Percentiles rank a stretch among this genome's conserved stretches.
These are phyloP conservation scores for Anniella stebbinsi DNA, from an alignment of 2,797 vertebrate species.

Conservation along the genomic window DNA sequence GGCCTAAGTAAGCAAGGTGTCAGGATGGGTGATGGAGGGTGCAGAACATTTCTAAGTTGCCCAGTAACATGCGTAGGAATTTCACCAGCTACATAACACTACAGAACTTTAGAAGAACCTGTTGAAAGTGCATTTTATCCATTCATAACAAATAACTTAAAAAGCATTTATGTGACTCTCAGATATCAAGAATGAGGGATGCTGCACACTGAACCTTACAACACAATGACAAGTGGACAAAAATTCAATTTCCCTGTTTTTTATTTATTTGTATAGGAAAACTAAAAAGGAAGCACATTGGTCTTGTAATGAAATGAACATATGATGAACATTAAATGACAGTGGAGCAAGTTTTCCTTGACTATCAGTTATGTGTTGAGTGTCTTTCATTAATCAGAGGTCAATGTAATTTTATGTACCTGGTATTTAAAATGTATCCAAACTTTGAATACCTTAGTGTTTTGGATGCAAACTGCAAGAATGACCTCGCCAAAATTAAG, in stretches of 20 bases:
- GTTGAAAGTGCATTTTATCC: not conserved
- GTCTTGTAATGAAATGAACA: not conserved
- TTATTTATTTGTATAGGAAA: not conserved
- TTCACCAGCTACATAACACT: not conserved
- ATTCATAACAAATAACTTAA: not conserved
- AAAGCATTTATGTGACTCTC: not conserved
- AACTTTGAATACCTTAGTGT: not conserved
- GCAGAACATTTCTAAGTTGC: not conserved
- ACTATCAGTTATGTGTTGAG: not conserved
- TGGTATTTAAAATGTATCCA: not conserved
- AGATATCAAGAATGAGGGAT: not conserved
- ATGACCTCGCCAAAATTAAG: not conserved
- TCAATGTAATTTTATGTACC: not conserved
- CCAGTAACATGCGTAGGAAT: not conserved
- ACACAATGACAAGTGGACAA: not conserved
- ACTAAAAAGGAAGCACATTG: not conserved
- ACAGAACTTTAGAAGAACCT: not conserved
- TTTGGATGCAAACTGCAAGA: not conserved
- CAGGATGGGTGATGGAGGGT: not conserved
- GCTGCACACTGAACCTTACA: not conserved
- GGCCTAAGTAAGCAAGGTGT: accelerated
- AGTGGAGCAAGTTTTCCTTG: not conserved
- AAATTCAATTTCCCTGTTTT: not conserved
- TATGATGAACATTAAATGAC: not conserved
- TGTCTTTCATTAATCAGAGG: not conserved